phyloP scores from a whole-genome alignment of 2,797 vertebrate genomes.

The Argentina silus region DNA sequence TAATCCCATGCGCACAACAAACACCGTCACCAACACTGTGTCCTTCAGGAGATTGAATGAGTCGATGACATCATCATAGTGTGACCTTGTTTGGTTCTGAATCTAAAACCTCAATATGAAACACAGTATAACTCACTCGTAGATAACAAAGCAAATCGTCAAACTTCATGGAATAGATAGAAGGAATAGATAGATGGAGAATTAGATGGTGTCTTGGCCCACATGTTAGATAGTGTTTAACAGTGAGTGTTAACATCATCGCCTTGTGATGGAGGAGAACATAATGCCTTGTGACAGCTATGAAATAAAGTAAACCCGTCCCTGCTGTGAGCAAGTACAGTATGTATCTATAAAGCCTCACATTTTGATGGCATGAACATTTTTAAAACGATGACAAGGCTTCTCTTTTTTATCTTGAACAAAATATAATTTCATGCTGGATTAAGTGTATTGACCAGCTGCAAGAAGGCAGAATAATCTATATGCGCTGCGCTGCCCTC shows the following conservation, averaged over 20 bases:
- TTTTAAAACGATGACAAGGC: conserved; percentile 70
- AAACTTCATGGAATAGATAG: not conserved
- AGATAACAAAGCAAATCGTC: not conserved
- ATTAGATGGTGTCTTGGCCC: conserved; percentile 23
- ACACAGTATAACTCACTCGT: not conserved
- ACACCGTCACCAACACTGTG: too few relatives aligned
- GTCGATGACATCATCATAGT: too few relatives aligned
- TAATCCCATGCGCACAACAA: too few relatives aligned
- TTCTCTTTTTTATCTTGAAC: conserved; percentile 65
- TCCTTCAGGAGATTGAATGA: too few relatives aligned
- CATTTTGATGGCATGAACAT: conserved; percentile 73
- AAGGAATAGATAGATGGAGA: conserved; percentile 29
- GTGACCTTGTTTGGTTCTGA: too few relatives aligned
- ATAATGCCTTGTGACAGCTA: conserved; percentile 74
- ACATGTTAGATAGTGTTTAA: conserved; percentile 52
- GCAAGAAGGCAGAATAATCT: conserved; percentile 64
- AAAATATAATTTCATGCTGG: conserved; percentile 82
- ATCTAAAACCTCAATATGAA: too few relatives aligned
- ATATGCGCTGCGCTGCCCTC: conserved; percentile 50
- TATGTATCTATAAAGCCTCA: conserved; percentile 75
- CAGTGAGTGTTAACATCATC: conserved; percentile 56
- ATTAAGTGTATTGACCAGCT: conserved; percentile 79
- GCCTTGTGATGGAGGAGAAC: conserved; percentile 55
- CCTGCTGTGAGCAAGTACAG: conserved; percentile 65
- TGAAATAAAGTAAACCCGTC: conserved; percentile 72